Conservation (phyloP, 2,888 invertebrate species). For the Proisotoma minuta region DNA sequence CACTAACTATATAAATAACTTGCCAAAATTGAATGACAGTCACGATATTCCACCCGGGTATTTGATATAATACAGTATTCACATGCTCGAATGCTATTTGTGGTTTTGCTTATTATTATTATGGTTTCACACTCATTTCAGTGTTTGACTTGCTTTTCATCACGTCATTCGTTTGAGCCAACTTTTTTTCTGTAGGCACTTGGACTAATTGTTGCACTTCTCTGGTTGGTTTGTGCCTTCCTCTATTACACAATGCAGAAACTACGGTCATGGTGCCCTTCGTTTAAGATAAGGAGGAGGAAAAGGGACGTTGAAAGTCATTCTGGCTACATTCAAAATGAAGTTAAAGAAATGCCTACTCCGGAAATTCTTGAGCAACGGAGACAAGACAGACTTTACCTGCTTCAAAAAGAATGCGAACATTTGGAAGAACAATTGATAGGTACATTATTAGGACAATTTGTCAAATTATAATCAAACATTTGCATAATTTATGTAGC, state of each 20-base stretch:
- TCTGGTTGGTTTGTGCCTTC: conserved; percentile 35
- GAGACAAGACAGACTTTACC: conserved; percentile 32
- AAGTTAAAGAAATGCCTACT: conserved; percentile 24
- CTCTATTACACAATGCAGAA: conserved; percentile 35
- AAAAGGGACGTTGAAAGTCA: conserved; percentile 11
- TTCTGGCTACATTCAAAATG: too few relatives aligned
- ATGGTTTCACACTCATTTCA: too few relatives aligned
- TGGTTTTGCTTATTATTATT: too few relatives aligned
- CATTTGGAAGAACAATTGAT: conserved; percentile 37
- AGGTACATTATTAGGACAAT: conserved; percentile 17
- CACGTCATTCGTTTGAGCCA: too few relatives aligned
- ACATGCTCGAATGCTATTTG: too few relatives aligned
- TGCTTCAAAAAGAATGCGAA: conserved; percentile 32
- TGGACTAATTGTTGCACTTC: conserved; percentile 24
- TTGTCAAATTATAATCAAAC: not conserved
- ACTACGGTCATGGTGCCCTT: conserved; percentile 19
- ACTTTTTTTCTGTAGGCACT: conserved; percentile 19
- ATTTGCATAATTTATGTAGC: too few relatives aligned
- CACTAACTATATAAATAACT: too few relatives aligned
- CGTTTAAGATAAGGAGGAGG: conserved; percentile 3
- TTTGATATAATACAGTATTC: too few relatives aligned
- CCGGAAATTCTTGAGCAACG: conserved; percentile 32
- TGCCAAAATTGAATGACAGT: too few relatives aligned
- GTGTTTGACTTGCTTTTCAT: too few relatives aligned
- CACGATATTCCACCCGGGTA: too few relatives aligned